A percentile compares a stretch with the other conserved stretches of the same genome.
phyloP scores from a whole-genome alignment of 2,797 vertebrate species.

The Gambusia yucatana region DNA sequence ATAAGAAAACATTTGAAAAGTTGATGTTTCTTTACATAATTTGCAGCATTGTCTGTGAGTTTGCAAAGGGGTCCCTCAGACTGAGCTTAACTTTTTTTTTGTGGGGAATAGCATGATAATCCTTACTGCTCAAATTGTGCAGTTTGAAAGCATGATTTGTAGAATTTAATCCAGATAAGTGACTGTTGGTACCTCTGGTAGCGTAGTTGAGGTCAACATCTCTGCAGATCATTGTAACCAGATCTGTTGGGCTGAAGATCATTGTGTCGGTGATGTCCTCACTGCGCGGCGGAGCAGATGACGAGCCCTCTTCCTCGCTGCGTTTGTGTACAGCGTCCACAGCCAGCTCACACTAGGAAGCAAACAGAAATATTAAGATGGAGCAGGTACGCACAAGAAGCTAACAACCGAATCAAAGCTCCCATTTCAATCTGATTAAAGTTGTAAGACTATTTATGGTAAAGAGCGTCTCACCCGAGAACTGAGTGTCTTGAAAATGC shows the following conservation, averaged over 20 bases:
- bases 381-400: not conserved
- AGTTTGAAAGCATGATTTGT: not conserved
- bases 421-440: not conserved
- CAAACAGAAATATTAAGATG: slow-evolving; percentile 7
- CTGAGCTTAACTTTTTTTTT: too few species aligned
- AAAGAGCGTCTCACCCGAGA: slow-evolving; percentile 82
- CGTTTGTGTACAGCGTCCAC: slow-evolving; percentile 91
- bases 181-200: slow-evolving; percentile 85
- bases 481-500: slow-evolving; percentile 93
- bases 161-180: too few species aligned
- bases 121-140: not conserved
- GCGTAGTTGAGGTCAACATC: slow-evolving; percentile 94
- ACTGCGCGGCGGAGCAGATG: slow-evolving; percentile 78
- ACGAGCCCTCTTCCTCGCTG: slow-evolving; percentile 66
- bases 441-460: slow-evolving; percentile 6
- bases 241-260: slow-evolving; percentile 90
- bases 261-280: slow-evolving; percentile 95
- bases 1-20: too few species aligned
- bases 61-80: too few species aligned
- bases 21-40: too few species aligned
- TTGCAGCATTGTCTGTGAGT: too few species aligned
- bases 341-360: slow-evolving; percentile 88
- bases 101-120: not conserved
- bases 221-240: slow-evolving; percentile 90
- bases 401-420: not conserved